Base-by-base conservation (phyloP, 2,888 invertebrate genomes). In the Apamea monoglypha region DNA sequence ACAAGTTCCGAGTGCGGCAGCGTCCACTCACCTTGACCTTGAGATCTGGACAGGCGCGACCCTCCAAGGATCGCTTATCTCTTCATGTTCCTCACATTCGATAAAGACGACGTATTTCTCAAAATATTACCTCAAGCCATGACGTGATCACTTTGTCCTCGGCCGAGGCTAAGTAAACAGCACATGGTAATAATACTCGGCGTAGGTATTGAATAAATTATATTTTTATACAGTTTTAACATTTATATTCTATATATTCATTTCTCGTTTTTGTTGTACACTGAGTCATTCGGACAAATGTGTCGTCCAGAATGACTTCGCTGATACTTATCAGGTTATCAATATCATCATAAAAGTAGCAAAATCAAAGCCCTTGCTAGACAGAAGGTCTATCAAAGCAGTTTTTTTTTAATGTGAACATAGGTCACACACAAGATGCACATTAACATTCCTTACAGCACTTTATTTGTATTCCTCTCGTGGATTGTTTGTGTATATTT, bases 91-190 rank as follows among this genome's bases (percentile, higher is more conserved):
- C 61, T 63, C 74, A 61, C 32, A 47, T 72, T 72, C 69, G 68
- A 84, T 68, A 72, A 72, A 81, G 44, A 72, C 50, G 32, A 47
- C 72, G 53, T 50, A 74, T 86, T 36, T 80, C 56, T 82, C 74
- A 50, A 80, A 80, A 83, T 64, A 47, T 29, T 32, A 74, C 72
- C 66, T 75, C 63, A 83, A 74, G 56, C 53, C 68, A 77, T 74
- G 83, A 76, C 76, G 61, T 61, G 61, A 76, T 67, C 75, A 64
- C 36, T 74, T 76, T 84, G 88, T 82, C 82, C 86, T 86, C 82
- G 68, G n/a, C 66, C 69, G 69, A 82, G 76, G 84, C 82, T 79
- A 86, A 71, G 77, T 76, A 89, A 80, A 88, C 78, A 81, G 70
- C 76, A 64, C 74, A 78, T 71, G 66, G 56, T 73, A 67, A 74